These are phyloP conservation scores for Chionodraco myersi DNA, from an alignment of 2,113 vertebrate genomes.

Conservation along the genomic window DNA sequence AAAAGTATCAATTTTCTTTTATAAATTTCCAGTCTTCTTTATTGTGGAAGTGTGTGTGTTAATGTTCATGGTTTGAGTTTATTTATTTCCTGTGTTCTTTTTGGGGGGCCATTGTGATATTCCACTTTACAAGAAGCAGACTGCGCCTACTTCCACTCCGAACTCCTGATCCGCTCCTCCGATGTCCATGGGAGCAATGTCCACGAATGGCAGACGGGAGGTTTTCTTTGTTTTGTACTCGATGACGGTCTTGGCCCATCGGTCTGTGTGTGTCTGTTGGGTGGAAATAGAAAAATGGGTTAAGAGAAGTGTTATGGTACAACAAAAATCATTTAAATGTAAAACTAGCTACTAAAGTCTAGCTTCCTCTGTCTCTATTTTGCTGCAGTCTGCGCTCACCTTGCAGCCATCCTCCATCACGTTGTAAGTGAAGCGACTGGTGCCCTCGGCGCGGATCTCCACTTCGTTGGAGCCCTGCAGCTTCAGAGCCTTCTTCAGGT, in stretches of 20 bases:
- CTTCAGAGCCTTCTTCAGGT: constrained; percentile 95
- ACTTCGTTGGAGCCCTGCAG: constrained; percentile 97
- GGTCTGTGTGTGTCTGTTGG: constrained; percentile 93
- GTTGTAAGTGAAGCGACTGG: constrained; percentile 95
- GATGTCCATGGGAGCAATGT: constrained; percentile 98
- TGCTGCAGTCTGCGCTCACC: constrained; percentile 78
- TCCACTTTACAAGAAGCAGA: constrained; percentile 97
- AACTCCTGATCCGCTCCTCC: constrained; percentile 97
- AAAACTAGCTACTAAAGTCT: background rate
- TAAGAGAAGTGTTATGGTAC: background rate
- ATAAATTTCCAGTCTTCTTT: constrained; percentile 83
- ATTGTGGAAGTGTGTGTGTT: constrained; percentile 78
- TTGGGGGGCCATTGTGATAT: constrained; percentile 72
- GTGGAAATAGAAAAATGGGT: constrained; percentile 36
- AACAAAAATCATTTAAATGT: background rate
- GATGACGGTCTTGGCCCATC: constrained; percentile 96
- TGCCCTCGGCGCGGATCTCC: constrained; percentile 97
- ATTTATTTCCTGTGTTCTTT: constrained; percentile 81
- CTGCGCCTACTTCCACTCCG: constrained; percentile 94
- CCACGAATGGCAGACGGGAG: constrained; percentile 96
- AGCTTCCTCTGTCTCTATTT: background rate
- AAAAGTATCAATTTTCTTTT: constrained; percentile 81
- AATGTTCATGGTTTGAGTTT: constrained; percentile 82
- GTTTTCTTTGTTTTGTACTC: constrained; percentile 99
- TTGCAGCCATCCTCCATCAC: constrained; percentile 96